Evolutionary conservation across 2,888 invertebrate species (phyloP).

Genomic region (Drosophila mettleri): DNA sequence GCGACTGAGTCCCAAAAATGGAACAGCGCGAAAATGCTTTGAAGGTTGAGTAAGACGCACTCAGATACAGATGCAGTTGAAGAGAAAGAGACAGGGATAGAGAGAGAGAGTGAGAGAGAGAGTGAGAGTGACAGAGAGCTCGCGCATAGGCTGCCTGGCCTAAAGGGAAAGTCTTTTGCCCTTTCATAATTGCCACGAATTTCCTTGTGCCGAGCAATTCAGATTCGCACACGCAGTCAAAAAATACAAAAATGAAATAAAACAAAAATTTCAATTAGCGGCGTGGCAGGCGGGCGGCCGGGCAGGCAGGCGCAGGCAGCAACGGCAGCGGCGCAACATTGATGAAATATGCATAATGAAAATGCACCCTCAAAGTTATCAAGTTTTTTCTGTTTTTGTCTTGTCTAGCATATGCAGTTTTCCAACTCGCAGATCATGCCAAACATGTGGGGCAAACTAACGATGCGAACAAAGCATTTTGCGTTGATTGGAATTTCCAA

Average conservation of each 20-base stretch:
- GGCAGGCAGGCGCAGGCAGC: neutral
- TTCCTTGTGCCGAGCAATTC: conserved; percentile 14
- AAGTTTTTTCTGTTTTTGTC: conserved; percentile 14
- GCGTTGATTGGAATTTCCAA: conserved; percentile 36
- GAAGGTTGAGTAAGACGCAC: conserved; percentile 28
- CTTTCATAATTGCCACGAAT: conserved; percentile 12
- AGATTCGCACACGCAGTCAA: conserved; percentile 22
- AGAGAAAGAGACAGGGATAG: neutral
- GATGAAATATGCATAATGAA: conserved; percentile 44
- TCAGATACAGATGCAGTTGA: neutral
- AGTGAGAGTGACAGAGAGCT: neutral
- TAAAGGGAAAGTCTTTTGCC: conserved; percentile 11
- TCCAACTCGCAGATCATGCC: conserved; percentile 33
- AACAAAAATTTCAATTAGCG: conserved; percentile 59
- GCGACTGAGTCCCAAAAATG: conserved; percentile 2
- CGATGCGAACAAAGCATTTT: conserved; percentile 29
- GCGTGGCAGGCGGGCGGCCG: conserved; percentile 1
- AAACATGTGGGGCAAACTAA: conserved; percentile 24
- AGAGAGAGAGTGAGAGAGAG: neutral
- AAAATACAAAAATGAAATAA: conserved; percentile 17
- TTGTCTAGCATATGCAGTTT: conserved; percentile 48
- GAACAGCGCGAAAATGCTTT: conserved; percentile 35
- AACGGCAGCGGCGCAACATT: conserved; percentile 13
- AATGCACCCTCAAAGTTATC: conserved; percentile 30
- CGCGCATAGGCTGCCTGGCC: conserved; percentile 5